These are phyloP conservation scores for Porites lutea DNA, from an alignment of 64 coral and sea anemone species.

Conservation along the genomic window DNA sequence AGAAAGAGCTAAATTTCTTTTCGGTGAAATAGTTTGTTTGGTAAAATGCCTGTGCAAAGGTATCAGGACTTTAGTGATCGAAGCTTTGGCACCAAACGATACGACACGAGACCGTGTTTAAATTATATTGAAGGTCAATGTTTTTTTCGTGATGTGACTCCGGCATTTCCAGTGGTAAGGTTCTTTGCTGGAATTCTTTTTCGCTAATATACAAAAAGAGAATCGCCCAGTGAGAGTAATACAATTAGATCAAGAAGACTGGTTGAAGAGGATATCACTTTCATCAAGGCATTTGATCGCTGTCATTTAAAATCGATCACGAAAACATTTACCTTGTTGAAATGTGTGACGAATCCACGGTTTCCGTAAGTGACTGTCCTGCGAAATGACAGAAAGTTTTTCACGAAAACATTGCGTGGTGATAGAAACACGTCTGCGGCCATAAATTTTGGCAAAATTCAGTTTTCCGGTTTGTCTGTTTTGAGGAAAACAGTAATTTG, in stretches of 20 bases:
- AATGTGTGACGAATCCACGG: neutral
- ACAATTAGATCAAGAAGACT: neutral
- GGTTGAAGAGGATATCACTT: neutral
- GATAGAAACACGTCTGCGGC: neutral
- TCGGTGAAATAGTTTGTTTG: too few relatives aligned
- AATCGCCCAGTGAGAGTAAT: too few relatives aligned
- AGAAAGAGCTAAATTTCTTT: too few relatives aligned
- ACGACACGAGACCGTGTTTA: too few relatives aligned
- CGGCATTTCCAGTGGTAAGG: too few relatives aligned
- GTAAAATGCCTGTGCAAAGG: too few relatives aligned
- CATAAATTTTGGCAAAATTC: neutral
- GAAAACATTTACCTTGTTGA: neutral
- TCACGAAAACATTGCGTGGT: neutral
- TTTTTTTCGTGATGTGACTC: too few relatives aligned
- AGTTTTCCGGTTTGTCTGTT: slow-evolving; percentile 1
- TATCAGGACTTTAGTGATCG: too few relatives aligned
- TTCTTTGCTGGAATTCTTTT: too few relatives aligned
- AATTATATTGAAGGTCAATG: too few relatives aligned
- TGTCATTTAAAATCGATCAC: slow-evolving; percentile 51
- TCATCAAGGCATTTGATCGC: slow-evolving; percentile 18
- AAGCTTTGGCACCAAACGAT: too few relatives aligned
- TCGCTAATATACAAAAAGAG: too few relatives aligned
- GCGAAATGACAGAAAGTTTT: neutral
- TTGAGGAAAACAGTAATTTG: neutral
- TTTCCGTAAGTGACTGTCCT: neutral